Conservation (phyloP, 2,888 invertebrate genomes). For the Trisateles emortualis region DNA sequence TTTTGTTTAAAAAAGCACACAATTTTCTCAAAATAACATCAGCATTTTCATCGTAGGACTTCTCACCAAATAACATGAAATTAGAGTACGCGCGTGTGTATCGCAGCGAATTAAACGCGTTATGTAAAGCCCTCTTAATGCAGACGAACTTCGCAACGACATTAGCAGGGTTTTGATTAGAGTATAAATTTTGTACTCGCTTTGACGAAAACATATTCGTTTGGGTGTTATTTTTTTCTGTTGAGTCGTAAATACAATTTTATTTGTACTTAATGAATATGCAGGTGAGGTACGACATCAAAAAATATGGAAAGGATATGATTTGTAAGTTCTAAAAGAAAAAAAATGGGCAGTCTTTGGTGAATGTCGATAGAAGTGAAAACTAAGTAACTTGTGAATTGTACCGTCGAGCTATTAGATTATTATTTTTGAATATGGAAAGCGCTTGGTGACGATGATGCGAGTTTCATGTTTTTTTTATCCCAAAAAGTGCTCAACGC, state of each 20-base stretch:
- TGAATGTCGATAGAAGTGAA: too few relatives aligned
- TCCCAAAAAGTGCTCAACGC: too few relatives aligned
- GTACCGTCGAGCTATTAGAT: too few relatives aligned
- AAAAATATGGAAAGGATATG: not conserved
- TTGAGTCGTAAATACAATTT: constrained; percentile 32
- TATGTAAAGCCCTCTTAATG: constrained; percentile 24
- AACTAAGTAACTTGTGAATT: too few relatives aligned
- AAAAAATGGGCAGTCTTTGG: too few relatives aligned
- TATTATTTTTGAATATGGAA: too few relatives aligned
- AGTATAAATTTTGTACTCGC: constrained; percentile 61
- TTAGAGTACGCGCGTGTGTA: not conserved
- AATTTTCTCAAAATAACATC: not conserved
- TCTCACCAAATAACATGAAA: not conserved
- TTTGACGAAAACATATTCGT: constrained; percentile 58
- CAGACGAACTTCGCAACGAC: constrained; percentile 38
- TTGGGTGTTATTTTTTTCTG: constrained; percentile 32
- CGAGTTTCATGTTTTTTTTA: too few relatives aligned
- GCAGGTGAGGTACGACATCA: constrained; percentile 23
- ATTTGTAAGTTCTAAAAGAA: not conserved
- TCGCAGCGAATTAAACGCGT: constrained; percentile 6
- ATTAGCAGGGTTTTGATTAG: constrained; percentile 67
- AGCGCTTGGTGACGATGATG: too few relatives aligned
- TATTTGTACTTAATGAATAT: constrained; percentile 44
- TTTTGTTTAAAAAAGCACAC: not conserved
- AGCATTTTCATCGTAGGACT: not conserved